phyloP scores from a whole-genome alignment of 2,888 invertebrate genomes.

The Cremastinae sp. region DNA sequence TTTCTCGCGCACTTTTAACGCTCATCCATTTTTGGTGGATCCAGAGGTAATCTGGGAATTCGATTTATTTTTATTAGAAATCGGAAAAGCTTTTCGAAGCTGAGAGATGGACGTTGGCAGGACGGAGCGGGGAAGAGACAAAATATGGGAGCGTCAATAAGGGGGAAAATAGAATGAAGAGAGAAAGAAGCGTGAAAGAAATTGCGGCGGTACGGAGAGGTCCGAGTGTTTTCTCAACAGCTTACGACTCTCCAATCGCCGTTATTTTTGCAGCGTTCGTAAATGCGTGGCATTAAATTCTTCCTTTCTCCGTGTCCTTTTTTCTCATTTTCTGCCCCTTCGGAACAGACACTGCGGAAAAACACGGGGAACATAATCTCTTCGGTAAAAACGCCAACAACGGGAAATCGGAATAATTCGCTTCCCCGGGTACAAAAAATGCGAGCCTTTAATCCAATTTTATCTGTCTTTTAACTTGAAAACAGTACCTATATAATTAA shows the following conservation, averaged over 20 bases:
- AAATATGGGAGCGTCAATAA: conserved; percentile 10
- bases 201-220: conserved; percentile 7
- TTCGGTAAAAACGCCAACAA: background rate
- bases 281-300: conserved; percentile 32
- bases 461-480: conserved; percentile 17
- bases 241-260: conserved; percentile 35
- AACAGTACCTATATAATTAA: background rate
- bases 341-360: conserved; percentile 1
- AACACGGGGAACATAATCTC: conserved; percentile 27
- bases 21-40: conserved; percentile 4
- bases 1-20: background rate
- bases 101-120: conserved; percentile 35
- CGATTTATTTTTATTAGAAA: conserved; percentile 71
- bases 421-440: conserved; percentile 24
- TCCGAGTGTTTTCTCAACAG: conserved; percentile 49
- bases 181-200: background rate
- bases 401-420: conserved; percentile 32
- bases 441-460: conserved; percentile 25
- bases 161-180: conserved; percentile 6
- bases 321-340: background rate
- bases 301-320: conserved; percentile 1
- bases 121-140: background rate
- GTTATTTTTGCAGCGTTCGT: conserved; percentile 48
- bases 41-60: conserved; percentile 69
- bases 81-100: conserved; percentile 43